These are phyloP conservation scores for Macropis europaea DNA, from an alignment of 2,888 invertebrate genomes.

Conservation along the genomic window DNA sequence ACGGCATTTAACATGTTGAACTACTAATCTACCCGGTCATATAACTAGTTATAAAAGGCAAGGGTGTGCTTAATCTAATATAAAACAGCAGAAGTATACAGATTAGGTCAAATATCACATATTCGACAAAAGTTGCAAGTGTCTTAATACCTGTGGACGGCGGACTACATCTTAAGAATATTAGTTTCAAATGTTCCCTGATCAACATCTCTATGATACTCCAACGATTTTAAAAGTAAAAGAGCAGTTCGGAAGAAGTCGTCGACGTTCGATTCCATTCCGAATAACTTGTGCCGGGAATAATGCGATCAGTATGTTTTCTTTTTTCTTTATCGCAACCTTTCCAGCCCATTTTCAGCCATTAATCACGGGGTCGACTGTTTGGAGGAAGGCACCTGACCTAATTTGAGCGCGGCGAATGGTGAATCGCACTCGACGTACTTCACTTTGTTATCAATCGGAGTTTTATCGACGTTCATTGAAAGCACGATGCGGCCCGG, in stretches of 20 bases:
- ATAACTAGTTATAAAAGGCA: no score
- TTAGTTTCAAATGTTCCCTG: no score
- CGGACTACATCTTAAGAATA: no score
- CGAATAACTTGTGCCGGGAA: slow-evolving; percentile 6
- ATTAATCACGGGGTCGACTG: slow-evolving; percentile 38
- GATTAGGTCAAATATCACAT: no score
- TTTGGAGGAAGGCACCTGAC: slow-evolving; percentile 47
- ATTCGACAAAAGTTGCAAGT: no score
- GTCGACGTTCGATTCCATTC: background rate
- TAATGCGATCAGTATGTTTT: slow-evolving; percentile 6
- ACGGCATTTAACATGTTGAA: no score
- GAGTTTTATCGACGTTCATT: slow-evolving; percentile 61
- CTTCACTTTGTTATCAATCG: slow-evolving; percentile 61
- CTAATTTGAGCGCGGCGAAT: slow-evolving; percentile 32
- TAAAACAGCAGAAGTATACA: no score
- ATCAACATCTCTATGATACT: no score
- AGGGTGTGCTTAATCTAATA: no score
- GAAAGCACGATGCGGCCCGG: slow-evolving; percentile 51
- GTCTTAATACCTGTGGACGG: no score
- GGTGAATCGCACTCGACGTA: slow-evolving; percentile 31
- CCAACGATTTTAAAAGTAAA: no score
- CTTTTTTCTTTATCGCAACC: background rate
- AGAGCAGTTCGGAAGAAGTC: background rate
- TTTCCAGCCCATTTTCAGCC: slow-evolving; percentile 20
- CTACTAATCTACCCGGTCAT: no score